These are phyloP conservation scores for Melanotaenia maccullochi DNA, from an alignment of 2,797 vertebrate genomes.

Conservation along the genomic window DNA sequence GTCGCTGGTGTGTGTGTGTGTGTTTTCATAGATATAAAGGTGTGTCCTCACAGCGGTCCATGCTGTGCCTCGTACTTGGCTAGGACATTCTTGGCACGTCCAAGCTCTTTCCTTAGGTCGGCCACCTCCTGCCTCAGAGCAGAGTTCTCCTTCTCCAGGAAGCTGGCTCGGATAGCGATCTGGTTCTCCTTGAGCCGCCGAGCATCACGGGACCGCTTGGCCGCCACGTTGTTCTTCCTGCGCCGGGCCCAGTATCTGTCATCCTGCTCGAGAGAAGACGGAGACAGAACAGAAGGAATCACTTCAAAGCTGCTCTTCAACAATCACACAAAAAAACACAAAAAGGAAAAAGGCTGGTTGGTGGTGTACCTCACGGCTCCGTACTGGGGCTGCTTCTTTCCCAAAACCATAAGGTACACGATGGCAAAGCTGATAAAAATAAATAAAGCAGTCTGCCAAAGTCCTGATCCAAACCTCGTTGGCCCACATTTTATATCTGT, in stretches of 20 bases:
- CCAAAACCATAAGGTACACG: neutral
- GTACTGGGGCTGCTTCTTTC: neutral
- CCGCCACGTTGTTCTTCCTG: slow-evolving; percentile 98
- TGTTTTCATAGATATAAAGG: too few species aligned
- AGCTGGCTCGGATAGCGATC: slow-evolving; percentile 95
- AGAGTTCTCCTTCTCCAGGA: slow-evolving; percentile 97
- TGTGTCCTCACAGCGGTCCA: slow-evolving; percentile 86
- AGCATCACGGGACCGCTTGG: slow-evolving; percentile 95
- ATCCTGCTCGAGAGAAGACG: slow-evolving; percentile 83
- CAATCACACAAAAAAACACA: neutral
- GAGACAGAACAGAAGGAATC: neutral
- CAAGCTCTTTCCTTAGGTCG: slow-evolving; percentile 94
- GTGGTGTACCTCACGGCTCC: neutral
- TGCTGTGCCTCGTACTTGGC: slow-evolving; percentile 94
- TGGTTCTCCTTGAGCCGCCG: slow-evolving; percentile 98
- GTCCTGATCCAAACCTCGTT: too few species aligned
- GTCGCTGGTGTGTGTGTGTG: slow-evolving; percentile 2
- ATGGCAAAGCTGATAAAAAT: too few species aligned
- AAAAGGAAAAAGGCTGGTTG: neutral
- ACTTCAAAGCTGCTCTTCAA: too few species aligned
- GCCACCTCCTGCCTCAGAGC: slow-evolving; percentile 93
- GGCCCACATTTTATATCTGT: too few species aligned
- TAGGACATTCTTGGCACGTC: slow-evolving; percentile 94
- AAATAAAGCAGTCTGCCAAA: too few species aligned
- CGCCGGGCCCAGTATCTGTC: slow-evolving; percentile 97